Evolutionary conservation across 2,797 vertebrate species (phyloP), one percentile per base, ranked within the genome.

Genomic region (Micromesistius poutassou): DNA sequence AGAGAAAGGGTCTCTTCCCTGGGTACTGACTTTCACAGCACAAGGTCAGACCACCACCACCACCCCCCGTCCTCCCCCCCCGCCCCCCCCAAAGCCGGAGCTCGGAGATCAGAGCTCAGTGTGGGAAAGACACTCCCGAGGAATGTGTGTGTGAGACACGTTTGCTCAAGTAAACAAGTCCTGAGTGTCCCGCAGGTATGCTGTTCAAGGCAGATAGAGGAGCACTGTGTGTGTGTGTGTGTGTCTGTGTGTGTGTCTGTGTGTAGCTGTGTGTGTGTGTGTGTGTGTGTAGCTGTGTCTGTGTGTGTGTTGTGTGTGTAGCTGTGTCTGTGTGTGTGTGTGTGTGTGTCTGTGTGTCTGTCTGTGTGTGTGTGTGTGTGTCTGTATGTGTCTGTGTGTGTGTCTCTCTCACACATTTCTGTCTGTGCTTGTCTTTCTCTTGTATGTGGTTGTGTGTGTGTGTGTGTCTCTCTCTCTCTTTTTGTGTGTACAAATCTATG

Each of bases 131-230:
- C 46, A 55, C 76, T 83, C 72, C 73, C 25, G 38, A 86, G 90
- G 91, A 92, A 92, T 90, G 88, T 87, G 87, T 87, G 87, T 76
- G 87, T 84, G 87, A 89, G 80, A 82, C 78, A 84, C 55, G 70
- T 30, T 10, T 38, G 36, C 36, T 38, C 36, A 38, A 38, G 36
- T 10, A 38, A 38, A 10, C 36, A 91, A 77, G 71, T n/a, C 72
- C 22, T 77, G 73, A 42, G 46, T 84, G 74, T 75, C 86, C 81
- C 82, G 9, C 87, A 91, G 91, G 91, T 91, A 89, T 76, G 86
- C 76, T 62, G 77, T 33, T 33, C 76, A 76, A 81, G 9, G 9
- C 6, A 38, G 36, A 38, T 8, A 38, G 36, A 38, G 36, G 36
- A 38, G 36, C 36, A 7, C 33, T 35, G 33, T 35, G 33, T 35